Evolutionary conservation across 1,140 invertebrate genomes (phyloP).

Genomic region (Caenorhabditis inopinata): DNA sequence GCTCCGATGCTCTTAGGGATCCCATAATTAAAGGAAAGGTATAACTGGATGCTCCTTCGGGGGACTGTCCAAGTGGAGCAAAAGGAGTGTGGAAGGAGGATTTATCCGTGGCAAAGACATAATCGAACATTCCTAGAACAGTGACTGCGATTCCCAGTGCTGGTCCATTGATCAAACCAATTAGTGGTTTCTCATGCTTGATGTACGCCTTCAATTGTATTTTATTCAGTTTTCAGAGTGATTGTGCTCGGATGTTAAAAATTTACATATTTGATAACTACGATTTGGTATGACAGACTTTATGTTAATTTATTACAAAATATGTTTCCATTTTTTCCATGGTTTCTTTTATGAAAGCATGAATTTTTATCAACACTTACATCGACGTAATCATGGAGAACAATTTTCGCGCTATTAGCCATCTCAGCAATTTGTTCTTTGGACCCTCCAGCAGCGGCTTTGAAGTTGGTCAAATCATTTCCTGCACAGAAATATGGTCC

Average conservation of each 20-base stretch:
- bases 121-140: slow-evolving; percentile 80
- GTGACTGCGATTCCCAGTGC: slow-evolving; percentile 88
- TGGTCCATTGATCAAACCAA: slow-evolving; percentile 86
- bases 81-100: slow-evolving; percentile 84
- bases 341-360: background rate
- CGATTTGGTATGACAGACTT: too few relatives aligned
- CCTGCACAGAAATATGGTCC: slow-evolving; percentile 83
- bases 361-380: background rate
- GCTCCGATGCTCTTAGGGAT: slow-evolving; percentile 71
- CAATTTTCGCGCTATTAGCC: slow-evolving; percentile 67
- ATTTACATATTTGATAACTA: too few relatives aligned
- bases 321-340: too few relatives aligned
- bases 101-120: slow-evolving; percentile 77
- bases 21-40: slow-evolving; percentile 83
- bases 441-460: slow-evolving; percentile 57
- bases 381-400: slow-evolving; percentile 73
- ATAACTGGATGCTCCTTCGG: slow-evolving; percentile 81
- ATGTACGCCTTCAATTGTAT: slow-evolving; percentile 73
- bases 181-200: slow-evolving; percentile 82
- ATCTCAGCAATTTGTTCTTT: slow-evolving; percentile 65
- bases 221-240: background rate
- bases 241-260: too few relatives aligned
- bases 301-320: too few relatives aligned
- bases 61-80: slow-evolving; percentile 76
- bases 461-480: slow-evolving; percentile 77